These are phyloP conservation scores for Stichopus horrens DNA, from an alignment of 53 echinoderm and acorn worm species.

Conservation along the genomic window DNA sequence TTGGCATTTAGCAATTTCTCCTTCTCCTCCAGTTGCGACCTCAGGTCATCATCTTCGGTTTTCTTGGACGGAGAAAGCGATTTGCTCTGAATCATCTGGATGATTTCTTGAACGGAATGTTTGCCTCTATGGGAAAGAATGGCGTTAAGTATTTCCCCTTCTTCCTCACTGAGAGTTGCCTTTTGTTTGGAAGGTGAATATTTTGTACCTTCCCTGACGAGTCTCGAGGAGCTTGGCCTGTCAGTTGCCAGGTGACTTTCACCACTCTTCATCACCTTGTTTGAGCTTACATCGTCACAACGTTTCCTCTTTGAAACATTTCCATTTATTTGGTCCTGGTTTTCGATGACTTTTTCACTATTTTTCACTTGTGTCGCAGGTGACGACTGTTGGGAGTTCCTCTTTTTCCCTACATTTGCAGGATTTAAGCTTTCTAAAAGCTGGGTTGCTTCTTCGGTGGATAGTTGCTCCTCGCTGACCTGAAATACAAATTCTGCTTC, in stretches of 20 bases:
- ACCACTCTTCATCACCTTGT: neutral
- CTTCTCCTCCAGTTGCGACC: slow-evolving; percentile 58
- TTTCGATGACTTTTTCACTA: neutral
- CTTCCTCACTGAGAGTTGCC: slow-evolving; percentile 16
- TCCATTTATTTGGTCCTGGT: neutral
- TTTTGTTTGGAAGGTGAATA: neutral
- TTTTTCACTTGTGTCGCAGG: neutral
- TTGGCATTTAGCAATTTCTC: slow-evolving; percentile 57
- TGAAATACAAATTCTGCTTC: slow-evolving; percentile 69
- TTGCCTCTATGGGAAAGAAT: slow-evolving; percentile 17
- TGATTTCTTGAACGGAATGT: slow-evolving; percentile 32
- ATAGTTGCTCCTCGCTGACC: slow-evolving; percentile 17
- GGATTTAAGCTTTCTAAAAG: slow-evolving; percentile 41
- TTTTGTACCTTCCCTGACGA: neutral
- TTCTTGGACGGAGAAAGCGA: slow-evolving; percentile 37
- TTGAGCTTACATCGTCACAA: slow-evolving; percentile 1
- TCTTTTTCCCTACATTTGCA: slow-evolving; percentile 12
- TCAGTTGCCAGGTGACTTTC: neutral
- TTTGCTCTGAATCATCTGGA: slow-evolving; percentile 37
- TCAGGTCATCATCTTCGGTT: slow-evolving; percentile 52
- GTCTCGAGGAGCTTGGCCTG: slow-evolving; percentile 4
- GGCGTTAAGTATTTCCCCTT: slow-evolving; percentile 31
- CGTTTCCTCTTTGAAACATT: slow-evolving; percentile 37
- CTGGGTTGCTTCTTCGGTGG: slow-evolving; percentile 43
- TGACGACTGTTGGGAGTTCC: neutral